Conservation (phyloP, 2,888 invertebrate species). For the Leptinotarsa rubiginosa region DNA sequence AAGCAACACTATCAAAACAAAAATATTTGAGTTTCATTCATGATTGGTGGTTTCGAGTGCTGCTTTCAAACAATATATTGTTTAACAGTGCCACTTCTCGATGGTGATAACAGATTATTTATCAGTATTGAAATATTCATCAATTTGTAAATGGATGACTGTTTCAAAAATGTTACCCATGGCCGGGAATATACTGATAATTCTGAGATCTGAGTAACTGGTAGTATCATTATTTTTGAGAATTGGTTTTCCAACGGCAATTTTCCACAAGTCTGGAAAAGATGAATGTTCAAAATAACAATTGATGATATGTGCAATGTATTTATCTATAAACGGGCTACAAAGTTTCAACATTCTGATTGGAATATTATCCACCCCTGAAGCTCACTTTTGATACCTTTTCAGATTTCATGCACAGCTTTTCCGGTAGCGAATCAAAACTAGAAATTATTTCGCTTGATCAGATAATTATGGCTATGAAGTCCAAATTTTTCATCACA, state of each 20-base stretch:
- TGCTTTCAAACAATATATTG: no score
- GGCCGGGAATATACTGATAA: not conserved
- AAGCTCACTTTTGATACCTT: not conserved
- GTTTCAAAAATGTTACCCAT: no score
- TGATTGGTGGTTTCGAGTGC: no score
- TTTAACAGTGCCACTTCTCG: no score
- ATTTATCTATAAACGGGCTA: not conserved
- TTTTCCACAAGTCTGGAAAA: not conserved
- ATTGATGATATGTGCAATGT: conserved; percentile 3
- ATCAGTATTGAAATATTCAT: not conserved
- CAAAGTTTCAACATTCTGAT: not conserved
- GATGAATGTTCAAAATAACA: not conserved
- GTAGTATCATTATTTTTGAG: not conserved
- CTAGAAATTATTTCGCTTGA: not conserved
- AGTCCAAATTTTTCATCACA: not conserved
- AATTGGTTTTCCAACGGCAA: not conserved
- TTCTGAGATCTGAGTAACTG: not conserved
- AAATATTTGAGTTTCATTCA: no score
- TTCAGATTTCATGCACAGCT: not conserved
- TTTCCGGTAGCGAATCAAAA: not conserved
- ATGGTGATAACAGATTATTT: no score
- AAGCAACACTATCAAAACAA: no score
- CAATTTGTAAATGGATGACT: not conserved
- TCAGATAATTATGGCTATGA: not conserved
- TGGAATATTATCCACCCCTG: not conserved